phyloP scores from a whole-genome alignment of 1,140 invertebrate species.

The Nebria ingens region DNA sequence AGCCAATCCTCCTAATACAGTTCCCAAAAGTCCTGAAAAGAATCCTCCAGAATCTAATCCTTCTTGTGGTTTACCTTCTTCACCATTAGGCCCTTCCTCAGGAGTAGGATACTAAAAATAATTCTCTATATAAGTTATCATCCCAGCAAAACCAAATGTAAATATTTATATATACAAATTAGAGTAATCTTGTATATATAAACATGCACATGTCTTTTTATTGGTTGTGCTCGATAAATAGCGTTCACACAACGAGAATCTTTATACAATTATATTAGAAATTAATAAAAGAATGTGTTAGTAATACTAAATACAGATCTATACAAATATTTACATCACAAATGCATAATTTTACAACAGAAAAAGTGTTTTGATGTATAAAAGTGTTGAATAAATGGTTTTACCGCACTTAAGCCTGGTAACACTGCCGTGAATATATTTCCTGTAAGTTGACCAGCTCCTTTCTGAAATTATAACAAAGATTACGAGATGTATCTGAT shows the following conservation, averaged over 20 bases:
- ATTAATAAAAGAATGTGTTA: too few relatives aligned
- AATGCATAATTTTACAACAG: neutral
- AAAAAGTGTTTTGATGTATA: too few relatives aligned
- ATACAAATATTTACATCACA: neutral
- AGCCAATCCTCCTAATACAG: slow-evolving; percentile 10
- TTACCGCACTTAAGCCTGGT: slow-evolving; percentile 32
- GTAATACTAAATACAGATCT: too few relatives aligned
- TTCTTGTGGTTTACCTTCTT: neutral
- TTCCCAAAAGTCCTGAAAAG: slow-evolving; percentile 11
- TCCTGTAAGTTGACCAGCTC: slow-evolving; percentile 28
- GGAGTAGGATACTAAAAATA: slow-evolving; percentile 2
- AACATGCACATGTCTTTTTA: too few relatives aligned
- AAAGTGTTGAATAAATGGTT: too few relatives aligned
- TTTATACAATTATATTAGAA: too few relatives aligned
- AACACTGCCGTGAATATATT: slow-evolving; percentile 26
- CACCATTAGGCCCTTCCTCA: slow-evolving; percentile 9
- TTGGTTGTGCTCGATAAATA: too few relatives aligned
- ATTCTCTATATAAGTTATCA: neutral
- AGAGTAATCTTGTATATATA: neutral
- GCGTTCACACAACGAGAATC: too few relatives aligned
- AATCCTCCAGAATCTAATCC: slow-evolving; percentile 17
- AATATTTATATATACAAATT: too few relatives aligned
- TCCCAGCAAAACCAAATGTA: too few relatives aligned
- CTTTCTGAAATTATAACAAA: slow-evolving; percentile 25
- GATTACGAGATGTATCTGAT: neutral